These are phyloP conservation scores for Cydia strobilella DNA, from an alignment of 1,140 invertebrate species.

Conservation along the genomic window DNA sequence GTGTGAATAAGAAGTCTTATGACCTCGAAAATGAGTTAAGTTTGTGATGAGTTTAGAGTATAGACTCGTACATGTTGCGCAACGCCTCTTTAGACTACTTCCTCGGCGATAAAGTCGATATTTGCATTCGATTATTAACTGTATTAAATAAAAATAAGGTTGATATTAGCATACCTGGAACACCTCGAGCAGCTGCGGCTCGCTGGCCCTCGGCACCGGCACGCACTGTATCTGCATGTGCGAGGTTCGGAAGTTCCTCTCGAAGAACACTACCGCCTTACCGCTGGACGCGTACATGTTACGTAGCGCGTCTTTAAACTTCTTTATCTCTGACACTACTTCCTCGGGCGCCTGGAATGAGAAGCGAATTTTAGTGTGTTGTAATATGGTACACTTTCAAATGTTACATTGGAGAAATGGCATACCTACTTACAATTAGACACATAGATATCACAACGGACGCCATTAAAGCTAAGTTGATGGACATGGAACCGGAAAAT, in stretches of 20 bases:
- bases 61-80: conserved; percentile 89
- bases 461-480: no score
- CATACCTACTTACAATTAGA: no score
- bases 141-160: neutral
- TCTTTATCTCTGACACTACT: conserved; percentile 90
- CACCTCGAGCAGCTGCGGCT: conserved; percentile 64
- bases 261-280: conserved; percentile 93
- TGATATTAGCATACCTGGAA: conserved; percentile 79
- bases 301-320: conserved; percentile 90
- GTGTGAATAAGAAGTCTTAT: no score
- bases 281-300: conserved; percentile 86
- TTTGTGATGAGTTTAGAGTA: no score
- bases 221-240: conserved; percentile 97
- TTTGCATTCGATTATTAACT: neutral
- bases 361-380: neutral
- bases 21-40: no score
- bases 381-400: neutral
- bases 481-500: no score
- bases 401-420: neutral
- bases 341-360: conserved; percentile 82
- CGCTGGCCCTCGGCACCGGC: conserved; percentile 83
- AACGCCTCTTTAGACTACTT: conserved; percentile 91
- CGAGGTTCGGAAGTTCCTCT: conserved; percentile 95
- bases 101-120: neutral
- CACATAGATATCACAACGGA: no score